A percentile compares a stretch with the other conserved stretches of the same genome.
Evolutionary conservation across 2,113 vertebrate genomes (phyloP).

Genomic region (Chionodraco myersi): DNA sequence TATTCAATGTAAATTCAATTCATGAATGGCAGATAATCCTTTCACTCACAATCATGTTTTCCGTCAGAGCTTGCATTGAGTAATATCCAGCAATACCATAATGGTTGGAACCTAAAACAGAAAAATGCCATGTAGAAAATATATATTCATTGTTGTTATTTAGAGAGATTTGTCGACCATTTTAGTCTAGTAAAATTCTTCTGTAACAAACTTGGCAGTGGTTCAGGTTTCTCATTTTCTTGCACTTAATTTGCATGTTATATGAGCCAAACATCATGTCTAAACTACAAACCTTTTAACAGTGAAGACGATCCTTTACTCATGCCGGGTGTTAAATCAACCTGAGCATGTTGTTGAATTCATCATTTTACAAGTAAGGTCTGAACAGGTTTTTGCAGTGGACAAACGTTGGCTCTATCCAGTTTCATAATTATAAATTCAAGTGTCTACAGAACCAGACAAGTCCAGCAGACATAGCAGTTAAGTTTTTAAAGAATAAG

Average conservation of each 20-base stretch:
- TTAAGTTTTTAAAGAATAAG: neutral
- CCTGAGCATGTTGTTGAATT: neutral
- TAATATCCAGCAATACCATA: slow-evolving; percentile 85
- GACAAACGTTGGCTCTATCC: neutral
- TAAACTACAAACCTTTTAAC: neutral
- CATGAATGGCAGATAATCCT: neutral
- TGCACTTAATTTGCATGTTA: neutral
- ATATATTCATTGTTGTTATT: neutral
- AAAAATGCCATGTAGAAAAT: neutral
- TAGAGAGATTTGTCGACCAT: neutral
- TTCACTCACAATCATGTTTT: slow-evolving; percentile 85
- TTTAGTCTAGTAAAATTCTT: neutral
- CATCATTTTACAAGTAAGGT: no score
- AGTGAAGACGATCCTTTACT: neutral
- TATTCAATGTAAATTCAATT: neutral
- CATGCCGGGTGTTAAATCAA: neutral
- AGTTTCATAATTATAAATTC: neutral
- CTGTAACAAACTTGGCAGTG: neutral
- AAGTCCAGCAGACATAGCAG: neutral
- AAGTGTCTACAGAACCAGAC: neutral
- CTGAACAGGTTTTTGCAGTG: neutral
- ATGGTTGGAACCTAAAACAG: slow-evolving; percentile 82
- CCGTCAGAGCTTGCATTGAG: slow-evolving; percentile 80
- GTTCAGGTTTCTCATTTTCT: neutral
- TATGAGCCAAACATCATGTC: neutral